Base-by-base conservation (phyloP, 2,888 invertebrate species). In the Epiperipatus broadwayi region DNA sequence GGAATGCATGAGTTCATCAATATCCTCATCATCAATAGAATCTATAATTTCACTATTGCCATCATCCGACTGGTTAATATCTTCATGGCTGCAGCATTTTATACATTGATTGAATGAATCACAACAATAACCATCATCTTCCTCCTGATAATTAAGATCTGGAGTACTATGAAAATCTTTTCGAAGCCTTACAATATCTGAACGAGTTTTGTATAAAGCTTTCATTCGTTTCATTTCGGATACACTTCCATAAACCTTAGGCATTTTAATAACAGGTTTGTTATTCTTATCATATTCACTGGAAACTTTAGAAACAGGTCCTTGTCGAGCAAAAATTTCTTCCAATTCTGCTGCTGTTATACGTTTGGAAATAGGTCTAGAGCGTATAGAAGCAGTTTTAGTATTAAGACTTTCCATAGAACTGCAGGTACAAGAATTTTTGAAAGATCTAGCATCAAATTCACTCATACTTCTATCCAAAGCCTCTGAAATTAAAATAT, bases 161-260 rank as follows among this genome's bases (percentile, higher is more conserved):
- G 87, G 85, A n/a, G 85, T 85, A 43, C 83, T 83, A 53, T 77
- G 77, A 65, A 84, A 87, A 48, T 75, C 75, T 41, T 84, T 71
- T 47, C 80, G 78, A 32, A 84, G 33, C n/a, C 25, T 22, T 29
- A 8, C 8, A 22, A 19, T 4, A 22, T 15, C n/a, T n/a, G n/a
- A n/a, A n/a, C n/a, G n/a, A n/a, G n/a, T n/a, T n/a, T n/a, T n/a
- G n/a, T n/a, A n/a, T n/a, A n/a, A n/a, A n/a, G 69, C 75, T 58
- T 78, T 76, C 47, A 68, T 70, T 40, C 89, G 71, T 60, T 89
- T 89, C 89, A 89, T 87, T 59, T 89, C 87, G 0, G 87, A 81
- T 30, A 87, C 87, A 54, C 85, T 87, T 31, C 84, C 81, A 60
- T 87, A 89, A 27, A 85, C 84, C 43, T 75, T 63, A 2, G 68